Percentiles rank a stretch among this genome's conserved stretches.
Evolutionary conservation across 2,888 invertebrate species (phyloP).

Genomic region (Cremastobaeus sp.): DNA sequence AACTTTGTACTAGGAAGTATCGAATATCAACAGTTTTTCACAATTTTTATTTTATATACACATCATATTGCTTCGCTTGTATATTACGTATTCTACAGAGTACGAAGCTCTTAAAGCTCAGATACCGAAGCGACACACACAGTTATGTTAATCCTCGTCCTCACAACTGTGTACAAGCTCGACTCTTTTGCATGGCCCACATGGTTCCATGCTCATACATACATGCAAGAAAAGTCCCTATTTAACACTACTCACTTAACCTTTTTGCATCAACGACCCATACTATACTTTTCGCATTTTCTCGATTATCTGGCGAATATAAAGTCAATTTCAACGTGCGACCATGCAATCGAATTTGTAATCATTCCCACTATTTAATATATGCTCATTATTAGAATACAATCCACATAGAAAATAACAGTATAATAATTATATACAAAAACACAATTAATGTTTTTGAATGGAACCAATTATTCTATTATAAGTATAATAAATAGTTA

Average conservation of each 20-base stretch:
- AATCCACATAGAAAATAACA: too few species aligned
- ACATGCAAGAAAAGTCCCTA: slow-evolving; percentile 56
- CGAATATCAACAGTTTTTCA: slow-evolving; percentile 14
- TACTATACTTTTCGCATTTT: slow-evolving; percentile 34
- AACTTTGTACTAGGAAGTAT: too few species aligned
- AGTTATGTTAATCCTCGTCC: slow-evolving; percentile 64
- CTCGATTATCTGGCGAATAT: slow-evolving; percentile 52
- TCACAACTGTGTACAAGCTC: slow-evolving; percentile 40
- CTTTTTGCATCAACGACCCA: slow-evolving; percentile 37
- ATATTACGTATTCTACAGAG: slow-evolving; percentile 62
- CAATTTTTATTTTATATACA: slow-evolving; percentile 20
- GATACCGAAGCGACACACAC: slow-evolving; percentile 63
- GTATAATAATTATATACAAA: too few species aligned
- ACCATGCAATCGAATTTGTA: too few species aligned
- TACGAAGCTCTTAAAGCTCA: slow-evolving; percentile 63
- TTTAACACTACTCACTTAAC: slow-evolving; percentile 58
- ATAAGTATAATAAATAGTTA: too few species aligned
- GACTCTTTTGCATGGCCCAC: slow-evolving; percentile 32
- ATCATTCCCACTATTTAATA: too few species aligned
- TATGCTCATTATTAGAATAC: too few species aligned
- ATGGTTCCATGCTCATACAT: slow-evolving; percentile 43
- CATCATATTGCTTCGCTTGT: slow-evolving; percentile 24
- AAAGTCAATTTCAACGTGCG: slow-evolving; percentile 42
- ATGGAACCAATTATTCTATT: too few species aligned
- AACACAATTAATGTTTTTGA: too few species aligned